Conservation (phyloP, 2,888 invertebrate species). For the Drosophila multiciliata region DNA sequence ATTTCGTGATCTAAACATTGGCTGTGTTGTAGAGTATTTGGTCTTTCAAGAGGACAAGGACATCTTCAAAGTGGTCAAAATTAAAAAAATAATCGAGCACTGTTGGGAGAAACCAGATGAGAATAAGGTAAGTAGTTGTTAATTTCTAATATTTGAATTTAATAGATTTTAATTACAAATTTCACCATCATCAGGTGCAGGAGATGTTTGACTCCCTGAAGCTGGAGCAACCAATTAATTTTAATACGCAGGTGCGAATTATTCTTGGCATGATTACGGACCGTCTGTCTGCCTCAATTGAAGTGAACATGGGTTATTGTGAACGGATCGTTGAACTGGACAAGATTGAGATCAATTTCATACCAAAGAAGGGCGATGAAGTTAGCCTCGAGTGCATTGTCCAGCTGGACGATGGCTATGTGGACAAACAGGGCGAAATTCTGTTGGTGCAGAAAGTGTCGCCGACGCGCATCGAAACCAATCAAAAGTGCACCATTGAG, state of each 20-base stretch:
- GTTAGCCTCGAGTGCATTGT: constrained; percentile 88
- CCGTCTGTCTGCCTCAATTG: constrained; percentile 56
- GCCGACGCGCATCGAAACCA: constrained; percentile 87
- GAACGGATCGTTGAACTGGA: constrained; percentile 87
- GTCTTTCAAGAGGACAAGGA: constrained; percentile 85
- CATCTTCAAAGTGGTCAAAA: constrained; percentile 86
- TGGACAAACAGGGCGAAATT: constrained; percentile 86
- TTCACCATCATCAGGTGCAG: constrained; percentile 50
- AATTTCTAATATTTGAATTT: neutral
- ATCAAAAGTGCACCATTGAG: constrained; percentile 84
- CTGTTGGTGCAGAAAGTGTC: constrained; percentile 87
- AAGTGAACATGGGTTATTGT: constrained; percentile 84
- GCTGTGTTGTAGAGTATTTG: constrained; percentile 87
- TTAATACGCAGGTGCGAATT: constrained; percentile 77
- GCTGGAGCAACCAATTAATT: constrained; percentile 67
- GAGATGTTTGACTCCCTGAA: constrained; percentile 60
- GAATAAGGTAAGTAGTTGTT: constrained; percentile 20
- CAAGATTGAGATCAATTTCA: constrained; percentile 87
- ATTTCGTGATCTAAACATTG: constrained; percentile 84
- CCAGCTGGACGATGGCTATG: constrained; percentile 87
- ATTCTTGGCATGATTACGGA: constrained; percentile 69
- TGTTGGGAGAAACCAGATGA: constrained; percentile 85
- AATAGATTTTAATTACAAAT: neutral
- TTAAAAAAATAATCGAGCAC: constrained; percentile 86
- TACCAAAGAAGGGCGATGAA: constrained; percentile 90